Percentiles rank a stretch among this genome's conserved stretches.
phyloP scores from a whole-genome alignment of 1,140 invertebrate genomes.

The Panagrolaimus sp. region DNA sequence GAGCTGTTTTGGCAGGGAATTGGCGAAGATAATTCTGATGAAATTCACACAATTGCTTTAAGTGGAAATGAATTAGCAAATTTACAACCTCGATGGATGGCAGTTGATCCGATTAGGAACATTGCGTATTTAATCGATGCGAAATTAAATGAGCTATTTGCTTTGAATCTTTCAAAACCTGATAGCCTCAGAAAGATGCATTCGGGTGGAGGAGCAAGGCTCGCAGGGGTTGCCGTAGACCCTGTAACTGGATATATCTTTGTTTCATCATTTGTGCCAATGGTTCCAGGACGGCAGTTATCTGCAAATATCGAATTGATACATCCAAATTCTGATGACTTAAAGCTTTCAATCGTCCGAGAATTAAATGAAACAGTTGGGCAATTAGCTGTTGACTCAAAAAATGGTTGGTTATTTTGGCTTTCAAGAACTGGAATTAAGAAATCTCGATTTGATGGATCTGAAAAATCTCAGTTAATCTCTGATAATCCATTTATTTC shows the following conservation, averaged over 20 bases:
- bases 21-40: neutral
- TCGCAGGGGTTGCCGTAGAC: slow-evolving; percentile 18
- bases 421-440: slow-evolving; percentile 12
- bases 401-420: slow-evolving; percentile 24
- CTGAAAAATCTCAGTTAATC: neutral
- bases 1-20: slow-evolving; percentile 1
- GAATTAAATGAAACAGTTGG: slow-evolving; percentile 15
- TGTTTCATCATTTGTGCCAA: slow-evolving; percentile 11
- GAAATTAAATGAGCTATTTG: neutral
- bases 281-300: neutral
- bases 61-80: neutral
- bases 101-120: neutral
- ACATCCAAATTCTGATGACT: slow-evolving; percentile 10
- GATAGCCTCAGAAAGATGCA: neutral
- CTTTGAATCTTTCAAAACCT: neutral
- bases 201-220: neutral
- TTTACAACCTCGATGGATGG: slow-evolving; percentile 6
- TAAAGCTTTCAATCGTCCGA: neutral
- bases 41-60: neutral
- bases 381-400: slow-evolving; percentile 6
- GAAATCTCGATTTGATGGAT: slow-evolving; percentile 22
- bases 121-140: neutral
- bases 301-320: slow-evolving; percentile 4
- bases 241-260: slow-evolving; percentile 17
- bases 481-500: neutral